Evolutionary conservation across 2,113 vertebrate species (phyloP).

Genomic region (Orthochromis malagaraziensis): DNA sequence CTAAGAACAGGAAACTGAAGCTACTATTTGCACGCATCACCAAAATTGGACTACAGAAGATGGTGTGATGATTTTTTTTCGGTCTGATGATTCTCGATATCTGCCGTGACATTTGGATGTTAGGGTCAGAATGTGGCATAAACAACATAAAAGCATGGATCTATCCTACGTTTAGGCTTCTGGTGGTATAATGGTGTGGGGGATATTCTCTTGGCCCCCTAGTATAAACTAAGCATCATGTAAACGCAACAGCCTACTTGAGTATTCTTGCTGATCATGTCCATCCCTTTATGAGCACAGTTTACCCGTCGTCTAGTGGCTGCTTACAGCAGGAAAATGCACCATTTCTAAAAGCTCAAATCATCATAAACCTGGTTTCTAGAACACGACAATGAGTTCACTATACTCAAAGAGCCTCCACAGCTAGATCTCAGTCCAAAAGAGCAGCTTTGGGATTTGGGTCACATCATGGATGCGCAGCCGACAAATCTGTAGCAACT

Average conservation of each 20-base stretch:
- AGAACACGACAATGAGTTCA: neutral
- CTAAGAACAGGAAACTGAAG: neutral
- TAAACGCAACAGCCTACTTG: too few species aligned
- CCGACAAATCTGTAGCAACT: too few species aligned
- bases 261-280: too few species aligned
- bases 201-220: too few species aligned
- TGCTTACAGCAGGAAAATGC: neutral
- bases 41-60: neutral
- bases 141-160: neutral
- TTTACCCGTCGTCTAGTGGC: neutral
- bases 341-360: neutral
- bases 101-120: neutral
- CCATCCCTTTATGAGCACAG: too few species aligned
- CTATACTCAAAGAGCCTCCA: neutral
- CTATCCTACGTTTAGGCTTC: too few species aligned
- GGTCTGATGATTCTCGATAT: neutral
- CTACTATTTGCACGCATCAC: neutral
- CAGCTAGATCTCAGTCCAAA: neutral
- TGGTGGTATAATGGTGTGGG: too few species aligned
- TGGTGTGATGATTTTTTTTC: neutral
- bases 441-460: neutral
- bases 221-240: too few species aligned
- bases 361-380: too few species aligned
- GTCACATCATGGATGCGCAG: neutral
- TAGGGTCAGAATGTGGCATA: neutral